Percentiles rank a stretch among this genome's conserved stretches.
These are phyloP conservation scores for Phoxinus dragarum DNA, from an alignment of 2,797 vertebrate genomes.

Conservation along the genomic window DNA sequence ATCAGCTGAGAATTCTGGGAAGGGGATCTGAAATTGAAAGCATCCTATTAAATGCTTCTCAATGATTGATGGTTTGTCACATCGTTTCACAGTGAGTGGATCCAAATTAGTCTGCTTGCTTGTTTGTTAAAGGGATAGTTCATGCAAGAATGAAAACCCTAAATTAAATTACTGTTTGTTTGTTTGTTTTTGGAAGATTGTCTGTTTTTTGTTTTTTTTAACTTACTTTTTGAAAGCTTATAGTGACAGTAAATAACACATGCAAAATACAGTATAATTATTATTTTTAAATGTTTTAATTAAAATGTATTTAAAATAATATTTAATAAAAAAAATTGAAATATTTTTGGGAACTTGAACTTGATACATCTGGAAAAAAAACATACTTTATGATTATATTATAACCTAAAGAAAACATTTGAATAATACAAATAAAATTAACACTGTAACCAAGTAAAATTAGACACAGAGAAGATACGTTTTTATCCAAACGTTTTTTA, in stretches of 20 bases:
- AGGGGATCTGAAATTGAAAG: slow-evolving; percentile 28
- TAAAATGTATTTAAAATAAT: neutral
- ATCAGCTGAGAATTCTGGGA: slow-evolving; percentile 26
- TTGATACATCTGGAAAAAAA: neutral
- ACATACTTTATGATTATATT: neutral
- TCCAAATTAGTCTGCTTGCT: slow-evolving; percentile 26
- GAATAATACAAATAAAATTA: neutral
- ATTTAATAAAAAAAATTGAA: neutral
- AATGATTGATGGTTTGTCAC: slow-evolving; percentile 32
- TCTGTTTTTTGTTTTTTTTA: neutral
- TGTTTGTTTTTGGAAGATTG: neutral
- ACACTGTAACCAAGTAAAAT: neutral
- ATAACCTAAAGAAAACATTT: neutral
- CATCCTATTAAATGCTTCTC: slow-evolving; percentile 3
- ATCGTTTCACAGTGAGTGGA: neutral
- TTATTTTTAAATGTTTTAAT: neutral
- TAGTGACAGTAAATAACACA: neutral
- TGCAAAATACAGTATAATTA: neutral
- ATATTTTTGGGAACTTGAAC: no score
- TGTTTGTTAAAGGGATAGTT: slow-evolving; percentile 1
- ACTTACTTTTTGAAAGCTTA: neutral
- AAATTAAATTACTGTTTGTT: neutral
- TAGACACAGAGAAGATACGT: no score
- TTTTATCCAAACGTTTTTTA: no score
- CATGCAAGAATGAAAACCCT: neutral